phyloP scores from a whole-genome alignment of 2,113 vertebrate genomes.

The Sialia sialis region DNA sequence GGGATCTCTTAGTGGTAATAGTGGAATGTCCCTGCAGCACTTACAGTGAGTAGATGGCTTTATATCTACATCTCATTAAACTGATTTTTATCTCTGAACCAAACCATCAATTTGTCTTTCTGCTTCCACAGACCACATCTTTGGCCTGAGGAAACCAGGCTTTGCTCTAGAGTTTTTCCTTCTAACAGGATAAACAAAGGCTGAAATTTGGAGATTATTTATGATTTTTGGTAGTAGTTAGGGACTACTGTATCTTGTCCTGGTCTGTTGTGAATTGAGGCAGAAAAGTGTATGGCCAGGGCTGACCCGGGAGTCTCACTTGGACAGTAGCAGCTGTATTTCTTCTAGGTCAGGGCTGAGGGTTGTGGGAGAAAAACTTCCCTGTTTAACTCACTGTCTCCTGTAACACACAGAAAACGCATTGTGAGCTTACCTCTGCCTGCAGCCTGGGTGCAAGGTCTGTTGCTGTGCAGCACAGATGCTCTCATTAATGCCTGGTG shows the following conservation, averaged over 20 bases:
- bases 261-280: background rate
- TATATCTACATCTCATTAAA: background rate
- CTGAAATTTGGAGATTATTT: background rate
- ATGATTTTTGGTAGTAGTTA: background rate
- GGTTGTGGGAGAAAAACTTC: background rate
- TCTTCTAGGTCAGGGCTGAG: background rate
- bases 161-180: background rate
- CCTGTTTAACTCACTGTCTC: rapidly evolving
- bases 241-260: background rate
- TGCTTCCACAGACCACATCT: background rate
- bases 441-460: background rate
- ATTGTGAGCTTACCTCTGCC: background rate
- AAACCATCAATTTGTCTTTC: background rate
- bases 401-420: background rate
- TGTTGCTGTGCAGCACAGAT: background rate
- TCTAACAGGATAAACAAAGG: background rate
- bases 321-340: background rate
- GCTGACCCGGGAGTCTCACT: background rate
- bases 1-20: background rate
- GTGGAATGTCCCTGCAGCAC: background rate
- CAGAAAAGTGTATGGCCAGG: background rate
- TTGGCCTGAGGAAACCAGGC: background rate
- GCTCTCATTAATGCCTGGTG: rapidly evolving
- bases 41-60: background rate
- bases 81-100: background rate